Evolutionary conservation across 2,797 vertebrate genomes (phyloP), one percentile per base, ranked within the genome.

Genomic region (Enteromius unitaeniatus): DNA sequence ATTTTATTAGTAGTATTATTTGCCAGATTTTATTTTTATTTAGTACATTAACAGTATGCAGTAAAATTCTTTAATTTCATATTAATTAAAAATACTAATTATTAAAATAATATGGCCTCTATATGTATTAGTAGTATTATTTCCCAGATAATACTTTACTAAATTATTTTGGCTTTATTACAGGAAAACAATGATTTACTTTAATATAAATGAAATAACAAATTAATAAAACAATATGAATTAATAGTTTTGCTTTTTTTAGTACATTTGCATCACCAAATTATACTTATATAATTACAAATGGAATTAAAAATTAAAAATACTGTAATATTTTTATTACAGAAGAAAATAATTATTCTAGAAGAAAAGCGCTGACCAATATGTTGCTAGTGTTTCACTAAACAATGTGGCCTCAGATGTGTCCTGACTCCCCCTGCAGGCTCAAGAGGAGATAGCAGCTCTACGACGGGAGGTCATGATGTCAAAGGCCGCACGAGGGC

Each of bases 401-500:
- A 64, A 28, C n/a, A 28, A 1, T 45, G 37, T 49, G 10, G 23
- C 31, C 6, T 11, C 34, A n/a, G 23, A 62, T 55, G 28, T 49
- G 7, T 26, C n/a, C 2, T 11, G 26, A 28, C 67, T 47, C 53
- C 5, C 14, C 26, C 31, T 72, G 88, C 73, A 96, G 95, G 94
- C 95, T 72, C 94, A 95, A 84, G 91, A 94, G 76, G 93, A 95
- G 90, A 93, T 96, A 86, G 93, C 92, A 23, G 85, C 58, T 6
- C 93, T 96, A 84, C 85, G 88, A 70, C 90, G 90, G 83, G 93
- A 96, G 89, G 87, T 95, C 86, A 90, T 95, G 89, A 94, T 88
- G 90, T 90, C 84, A 83, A 93, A 91, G 88, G 87, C 79, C 11
- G 84, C 90, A 40, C 94, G 92, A 60, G 91, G 90, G 85, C 84